phyloP scores from a whole-genome alignment of 37 sponge, comb jelly and placozoan genomes.

The Tethya wilhelma region DNA sequence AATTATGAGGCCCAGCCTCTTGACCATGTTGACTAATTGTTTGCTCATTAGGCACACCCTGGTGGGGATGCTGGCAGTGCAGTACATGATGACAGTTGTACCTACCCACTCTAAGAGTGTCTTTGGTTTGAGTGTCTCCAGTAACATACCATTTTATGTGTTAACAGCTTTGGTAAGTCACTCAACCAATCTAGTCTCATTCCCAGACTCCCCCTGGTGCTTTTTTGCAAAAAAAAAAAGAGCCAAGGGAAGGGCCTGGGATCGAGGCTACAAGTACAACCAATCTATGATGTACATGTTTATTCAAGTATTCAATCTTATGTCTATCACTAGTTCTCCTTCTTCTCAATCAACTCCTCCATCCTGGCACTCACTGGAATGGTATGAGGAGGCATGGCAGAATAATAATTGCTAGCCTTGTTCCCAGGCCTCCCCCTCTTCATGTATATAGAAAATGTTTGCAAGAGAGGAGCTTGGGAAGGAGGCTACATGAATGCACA shows the following conservation, averaged over 20 bases:
- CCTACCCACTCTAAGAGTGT: constrained; percentile 13
- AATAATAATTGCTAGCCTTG: too few relatives aligned
- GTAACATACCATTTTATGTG: constrained; percentile 34
- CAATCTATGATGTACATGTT: background rate
- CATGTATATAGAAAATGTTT: too few relatives aligned
- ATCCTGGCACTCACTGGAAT: constrained; percentile 19
- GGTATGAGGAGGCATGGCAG: background rate
- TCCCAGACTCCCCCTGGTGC: too few relatives aligned
- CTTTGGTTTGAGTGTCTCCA: background rate
- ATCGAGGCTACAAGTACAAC: too few relatives aligned
- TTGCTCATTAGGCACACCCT: constrained; percentile 26
- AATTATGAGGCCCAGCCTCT: too few relatives aligned
- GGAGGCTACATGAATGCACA: too few relatives aligned
- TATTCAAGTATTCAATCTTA: background rate
- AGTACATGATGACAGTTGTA: background rate
- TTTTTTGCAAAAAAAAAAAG: too few relatives aligned
- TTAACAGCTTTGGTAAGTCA: constrained; percentile 5
- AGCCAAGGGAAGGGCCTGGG: too few relatives aligned
- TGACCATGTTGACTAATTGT: too few relatives aligned
- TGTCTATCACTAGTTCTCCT: constrained; percentile 16
- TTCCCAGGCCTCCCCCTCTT: too few relatives aligned
- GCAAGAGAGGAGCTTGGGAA: too few relatives aligned
- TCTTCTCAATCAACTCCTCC: background rate
- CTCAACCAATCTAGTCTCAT: background rate
- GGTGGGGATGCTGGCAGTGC: constrained; percentile 8